These are phyloP conservation scores for Brienomyrus brachyistius DNA, from an alignment of 2,113 vertebrate genomes.

Conservation along the genomic window DNA sequence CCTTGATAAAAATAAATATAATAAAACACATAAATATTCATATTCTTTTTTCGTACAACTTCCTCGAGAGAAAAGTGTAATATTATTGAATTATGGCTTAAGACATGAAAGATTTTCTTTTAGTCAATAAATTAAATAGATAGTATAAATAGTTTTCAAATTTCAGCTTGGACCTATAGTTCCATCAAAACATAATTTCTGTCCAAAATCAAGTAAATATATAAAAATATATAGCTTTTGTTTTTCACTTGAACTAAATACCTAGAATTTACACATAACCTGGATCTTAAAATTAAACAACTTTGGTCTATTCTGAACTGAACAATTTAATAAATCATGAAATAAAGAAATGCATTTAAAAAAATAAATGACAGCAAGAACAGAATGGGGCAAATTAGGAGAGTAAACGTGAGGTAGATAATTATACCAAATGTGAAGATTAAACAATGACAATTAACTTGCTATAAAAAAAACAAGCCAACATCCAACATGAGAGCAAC, in stretches of 20 bases:
- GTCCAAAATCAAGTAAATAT: not conserved
- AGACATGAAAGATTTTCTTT: not conserved
- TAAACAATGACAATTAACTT: not conserved
- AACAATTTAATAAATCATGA: not conserved
- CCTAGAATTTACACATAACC: not conserved
- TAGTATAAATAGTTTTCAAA: not conserved
- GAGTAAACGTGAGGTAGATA: not conserved
- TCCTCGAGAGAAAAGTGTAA: not conserved
- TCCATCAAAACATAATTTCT: not conserved
- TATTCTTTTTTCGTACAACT: not conserved
- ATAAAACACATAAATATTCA: not conserved
- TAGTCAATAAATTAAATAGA: not conserved
- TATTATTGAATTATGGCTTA: not conserved
- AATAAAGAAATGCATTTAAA: not conserved
- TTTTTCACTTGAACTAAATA: not conserved
- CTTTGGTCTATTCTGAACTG: not conserved
- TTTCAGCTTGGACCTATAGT: not conserved
- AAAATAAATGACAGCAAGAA: not conserved
- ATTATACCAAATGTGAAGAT: not conserved
- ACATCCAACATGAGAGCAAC: not conserved
- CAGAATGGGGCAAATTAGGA: not conserved
- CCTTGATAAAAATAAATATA: not conserved
- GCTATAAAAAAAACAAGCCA: not conserved
- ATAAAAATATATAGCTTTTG: not conserved
- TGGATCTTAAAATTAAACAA: not conserved